Evolutionary conservation across 2,888 invertebrate genomes (phyloP).

Genomic region (Torymus aiolomorphi): DNA sequence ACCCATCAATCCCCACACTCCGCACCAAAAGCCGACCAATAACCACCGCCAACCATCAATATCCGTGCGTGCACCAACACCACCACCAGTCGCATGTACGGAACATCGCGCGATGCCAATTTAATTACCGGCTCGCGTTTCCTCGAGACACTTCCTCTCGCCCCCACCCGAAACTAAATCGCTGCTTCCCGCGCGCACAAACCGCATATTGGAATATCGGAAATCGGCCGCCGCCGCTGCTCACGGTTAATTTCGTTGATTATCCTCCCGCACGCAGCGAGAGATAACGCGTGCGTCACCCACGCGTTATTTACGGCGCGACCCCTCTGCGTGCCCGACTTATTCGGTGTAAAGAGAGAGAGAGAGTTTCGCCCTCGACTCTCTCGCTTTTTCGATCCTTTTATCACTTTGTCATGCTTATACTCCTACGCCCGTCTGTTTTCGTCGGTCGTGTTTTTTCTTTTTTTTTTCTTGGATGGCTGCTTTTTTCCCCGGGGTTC

Average conservation of each 20-base stretch:
- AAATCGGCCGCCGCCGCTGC: slow-evolving; percentile 6
- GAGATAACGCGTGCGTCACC: slow-evolving; percentile 51
- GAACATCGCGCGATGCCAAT: slow-evolving; percentile 8
- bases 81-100: background rate
- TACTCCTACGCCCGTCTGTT: too few species aligned
- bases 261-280: slow-evolving; percentile 56
- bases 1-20: too few species aligned
- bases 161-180: background rate
- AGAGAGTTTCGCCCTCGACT: too few species aligned
- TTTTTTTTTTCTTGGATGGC: too few species aligned
- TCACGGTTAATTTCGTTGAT: slow-evolving; percentile 65
- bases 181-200: too few species aligned
- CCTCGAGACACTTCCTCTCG: slow-evolving; percentile 26
- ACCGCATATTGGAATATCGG: slow-evolving; percentile 29
- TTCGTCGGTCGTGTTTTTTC: too few species aligned
- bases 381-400: background rate
- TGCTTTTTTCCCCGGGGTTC: too few species aligned
- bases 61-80: too few species aligned
- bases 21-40: too few species aligned
- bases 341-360: too few species aligned
- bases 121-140: slow-evolving; percentile 30
- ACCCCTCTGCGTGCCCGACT: background rate
- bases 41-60: too few species aligned
- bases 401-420: background rate
- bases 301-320: background rate